A percentile compares a stretch with the other conserved stretches of the same genome.
These are phyloP conservation scores for Phortica magna DNA, from an alignment of 2,888 invertebrate species.

Conservation along the genomic window DNA sequence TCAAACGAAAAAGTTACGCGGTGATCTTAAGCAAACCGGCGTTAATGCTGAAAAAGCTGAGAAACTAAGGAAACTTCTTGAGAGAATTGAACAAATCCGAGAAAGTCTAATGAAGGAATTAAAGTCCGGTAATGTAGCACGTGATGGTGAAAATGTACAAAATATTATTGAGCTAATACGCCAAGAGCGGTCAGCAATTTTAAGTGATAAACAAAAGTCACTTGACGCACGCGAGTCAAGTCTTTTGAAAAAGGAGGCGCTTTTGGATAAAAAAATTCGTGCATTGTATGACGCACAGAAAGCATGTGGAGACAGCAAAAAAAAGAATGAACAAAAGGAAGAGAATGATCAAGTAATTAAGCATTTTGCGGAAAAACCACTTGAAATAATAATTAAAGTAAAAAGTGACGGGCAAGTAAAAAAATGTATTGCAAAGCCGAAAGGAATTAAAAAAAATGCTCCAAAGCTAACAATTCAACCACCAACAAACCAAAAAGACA, in stretches of 20 bases:
- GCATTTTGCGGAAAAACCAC: constrained; percentile 48
- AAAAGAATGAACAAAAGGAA: constrained; percentile 13
- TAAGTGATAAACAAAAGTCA: constrained; percentile 49
- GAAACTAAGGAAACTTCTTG: constrained; percentile 63
- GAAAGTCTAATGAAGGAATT: constrained; percentile 68
- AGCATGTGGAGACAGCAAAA: background rate
- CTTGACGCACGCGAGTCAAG: constrained; percentile 63
- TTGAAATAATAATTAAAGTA: constrained; percentile 74
- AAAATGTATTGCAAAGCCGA: constrained; percentile 47
- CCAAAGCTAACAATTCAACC: constrained; percentile 52
- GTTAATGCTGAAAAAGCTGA: constrained; percentile 57
- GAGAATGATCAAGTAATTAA: background rate
- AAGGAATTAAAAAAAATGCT: constrained; percentile 14
- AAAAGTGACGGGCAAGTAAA: constrained; percentile 58
- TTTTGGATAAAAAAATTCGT: constrained; percentile 49
- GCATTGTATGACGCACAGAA: background rate
- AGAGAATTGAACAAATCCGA: constrained; percentile 71
- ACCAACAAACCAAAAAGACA: background rate
- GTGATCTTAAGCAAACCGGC: constrained; percentile 66
- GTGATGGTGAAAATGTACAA: constrained; percentile 53
- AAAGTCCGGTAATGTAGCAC: constrained; percentile 51
- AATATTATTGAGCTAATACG: constrained; percentile 67
- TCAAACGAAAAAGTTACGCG: constrained; percentile 70
- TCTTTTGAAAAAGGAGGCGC: constrained; percentile 69
- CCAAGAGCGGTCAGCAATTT: constrained; percentile 67